Conservation (phyloP, 2,888 invertebrate species). For the Itoplectis maculator region DNA sequence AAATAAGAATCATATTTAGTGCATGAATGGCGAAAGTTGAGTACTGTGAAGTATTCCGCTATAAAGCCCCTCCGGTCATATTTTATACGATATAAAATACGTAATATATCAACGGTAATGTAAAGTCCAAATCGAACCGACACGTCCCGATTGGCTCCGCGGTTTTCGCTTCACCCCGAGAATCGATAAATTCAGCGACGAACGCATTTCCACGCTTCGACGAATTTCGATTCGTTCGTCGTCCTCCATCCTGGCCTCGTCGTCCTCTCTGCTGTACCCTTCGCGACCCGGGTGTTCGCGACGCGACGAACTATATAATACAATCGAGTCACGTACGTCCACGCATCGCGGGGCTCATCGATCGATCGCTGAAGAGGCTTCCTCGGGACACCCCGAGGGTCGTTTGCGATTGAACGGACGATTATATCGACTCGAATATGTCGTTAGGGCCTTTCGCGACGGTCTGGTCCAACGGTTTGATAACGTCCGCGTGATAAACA, state of each 20-base stretch:
- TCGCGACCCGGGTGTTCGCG: constrained; percentile 3
- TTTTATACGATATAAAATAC: constrained; percentile 20
- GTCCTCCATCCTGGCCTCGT: neutral
- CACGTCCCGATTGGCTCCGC: neutral
- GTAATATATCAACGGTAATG: constrained; percentile 24
- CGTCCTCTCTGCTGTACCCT: constrained; percentile 14
- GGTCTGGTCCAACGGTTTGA: neutral
- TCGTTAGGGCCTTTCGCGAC: neutral
- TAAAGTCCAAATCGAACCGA: constrained; percentile 6
- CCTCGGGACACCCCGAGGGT: constrained; percentile 12
- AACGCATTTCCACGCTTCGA: constrained; percentile 33
- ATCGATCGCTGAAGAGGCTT: constrained; percentile 35
- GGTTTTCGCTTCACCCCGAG: neutral
- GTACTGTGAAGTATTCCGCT: neutral
- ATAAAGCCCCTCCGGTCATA: neutral
- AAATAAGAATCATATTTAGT: constrained; percentile 10
- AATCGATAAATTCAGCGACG: constrained; percentile 39
- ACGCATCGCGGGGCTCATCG: constrained; percentile 49
- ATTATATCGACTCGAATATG: constrained; percentile 27
- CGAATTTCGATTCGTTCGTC: constrained; percentile 31
- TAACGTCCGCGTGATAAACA: neutral
- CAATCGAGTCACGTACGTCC: constrained; percentile 53
- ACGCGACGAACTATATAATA: constrained; percentile 32
- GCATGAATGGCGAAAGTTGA: neutral
- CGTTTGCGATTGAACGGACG: constrained; percentile 1